Evolutionary conservation across 30 jellyfish, hydroid and myxozoan species (phyloP).

Genomic region (Nemopilema nomurai): DNA sequence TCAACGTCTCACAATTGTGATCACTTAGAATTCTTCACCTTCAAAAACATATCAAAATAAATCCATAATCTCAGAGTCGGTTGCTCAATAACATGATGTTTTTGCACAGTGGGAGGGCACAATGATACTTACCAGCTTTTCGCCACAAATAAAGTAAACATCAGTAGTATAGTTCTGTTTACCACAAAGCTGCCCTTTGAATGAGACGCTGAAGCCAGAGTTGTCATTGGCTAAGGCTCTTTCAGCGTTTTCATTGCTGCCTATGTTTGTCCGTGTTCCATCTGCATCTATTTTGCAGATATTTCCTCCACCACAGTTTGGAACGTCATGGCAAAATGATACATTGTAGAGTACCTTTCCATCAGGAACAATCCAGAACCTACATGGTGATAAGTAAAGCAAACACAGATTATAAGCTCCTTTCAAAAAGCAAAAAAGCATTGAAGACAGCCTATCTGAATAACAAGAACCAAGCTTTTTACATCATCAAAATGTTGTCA

Average conservation of each 20-base stretch:
- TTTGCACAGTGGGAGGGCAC: background rate
- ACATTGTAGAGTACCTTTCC: conserved; percentile 6
- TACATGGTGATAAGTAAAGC: too few species aligned
- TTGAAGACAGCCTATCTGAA: too few species aligned
- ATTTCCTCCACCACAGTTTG: conserved; percentile 22
- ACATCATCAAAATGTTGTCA: too few species aligned
- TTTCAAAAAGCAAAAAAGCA: too few species aligned
- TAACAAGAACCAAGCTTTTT: too few species aligned
- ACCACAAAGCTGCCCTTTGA: conserved; percentile 14
- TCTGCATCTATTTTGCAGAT: conserved; percentile 40
- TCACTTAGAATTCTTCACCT: too few species aligned
- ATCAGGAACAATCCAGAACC: conserved; percentile 53
- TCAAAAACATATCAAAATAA: too few species aligned
- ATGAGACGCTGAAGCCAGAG: conserved; percentile 41
- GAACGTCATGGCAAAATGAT: conserved; percentile 31
- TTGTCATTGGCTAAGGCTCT: conserved; percentile 34
- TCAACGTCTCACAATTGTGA: too few species aligned
- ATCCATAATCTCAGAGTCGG: too few species aligned
- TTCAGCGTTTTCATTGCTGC: conserved; percentile 7
- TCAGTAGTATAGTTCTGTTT: conserved; percentile 33
- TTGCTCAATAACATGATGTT: too few species aligned
- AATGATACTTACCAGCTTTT: conserved; percentile 34
- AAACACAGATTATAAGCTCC: too few species aligned
- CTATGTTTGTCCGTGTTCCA: conserved; percentile 4
- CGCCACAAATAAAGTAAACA: conserved; percentile 43